Conservation (phyloP, 2,113 vertebrate species). For the Rallus limicola region DNA sequence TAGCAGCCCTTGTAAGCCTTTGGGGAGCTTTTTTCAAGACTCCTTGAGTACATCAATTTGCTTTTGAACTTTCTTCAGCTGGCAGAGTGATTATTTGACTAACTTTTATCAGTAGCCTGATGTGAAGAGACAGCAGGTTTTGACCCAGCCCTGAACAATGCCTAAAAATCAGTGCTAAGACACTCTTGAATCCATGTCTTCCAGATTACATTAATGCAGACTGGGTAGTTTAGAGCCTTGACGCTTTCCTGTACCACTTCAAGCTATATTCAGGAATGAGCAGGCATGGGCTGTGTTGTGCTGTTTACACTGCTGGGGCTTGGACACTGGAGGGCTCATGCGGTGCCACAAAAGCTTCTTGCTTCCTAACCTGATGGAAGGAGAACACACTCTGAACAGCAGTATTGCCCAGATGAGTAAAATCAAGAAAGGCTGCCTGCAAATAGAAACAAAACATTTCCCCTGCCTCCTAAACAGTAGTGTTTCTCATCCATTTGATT, state of each 20-base stretch:
- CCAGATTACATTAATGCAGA: not conserved
- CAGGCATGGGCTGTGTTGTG: not conserved
- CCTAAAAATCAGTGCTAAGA: not conserved
- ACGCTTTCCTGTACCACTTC: fast-evolving
- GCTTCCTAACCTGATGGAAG: not conserved
- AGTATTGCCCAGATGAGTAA: not conserved
- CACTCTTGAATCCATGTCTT: not conserved
- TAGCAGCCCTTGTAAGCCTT: not conserved
- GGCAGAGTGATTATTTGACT: not conserved
- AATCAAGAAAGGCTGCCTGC: not conserved
- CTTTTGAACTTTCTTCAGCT: not conserved
- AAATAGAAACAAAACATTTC: not conserved
- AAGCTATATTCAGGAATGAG: not conserved
- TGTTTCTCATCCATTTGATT: constrained; percentile 6
- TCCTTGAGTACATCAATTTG: not conserved
- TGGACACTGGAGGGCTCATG: not conserved
- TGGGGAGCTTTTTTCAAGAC: not conserved
- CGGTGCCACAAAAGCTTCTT: not conserved
- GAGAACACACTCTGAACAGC: not conserved
- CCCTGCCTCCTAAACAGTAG: not conserved
- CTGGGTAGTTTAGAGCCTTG: not conserved
- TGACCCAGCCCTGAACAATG: not conserved
- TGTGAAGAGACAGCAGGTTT: not conserved
- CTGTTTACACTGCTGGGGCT: not conserved
- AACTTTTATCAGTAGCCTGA: not conserved